Evolutionary conservation across 2,113 vertebrate genomes (phyloP).

Genomic region (Oplegnathus fasciatus): DNA sequence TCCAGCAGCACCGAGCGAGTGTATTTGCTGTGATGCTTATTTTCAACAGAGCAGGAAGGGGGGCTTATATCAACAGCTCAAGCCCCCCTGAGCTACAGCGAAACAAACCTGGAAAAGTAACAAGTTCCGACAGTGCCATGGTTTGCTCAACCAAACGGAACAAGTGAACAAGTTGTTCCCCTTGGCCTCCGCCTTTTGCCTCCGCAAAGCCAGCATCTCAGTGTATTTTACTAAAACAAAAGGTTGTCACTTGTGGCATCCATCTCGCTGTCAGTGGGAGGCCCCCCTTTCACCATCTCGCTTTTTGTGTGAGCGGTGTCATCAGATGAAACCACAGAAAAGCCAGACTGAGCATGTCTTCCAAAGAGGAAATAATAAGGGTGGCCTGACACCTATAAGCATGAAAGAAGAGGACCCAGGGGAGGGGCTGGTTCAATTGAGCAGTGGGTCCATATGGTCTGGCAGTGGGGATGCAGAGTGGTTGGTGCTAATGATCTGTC

Average conservation of each 20-base stretch:
- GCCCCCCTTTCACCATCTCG: conserved; percentile 64
- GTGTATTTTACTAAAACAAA: conserved; percentile 81
- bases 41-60: conserved; percentile 44
- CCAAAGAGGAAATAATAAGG: conserved; percentile 70
- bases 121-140: conserved; percentile 71
- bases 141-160: conserved; percentile 74
- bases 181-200: conserved; percentile 79
- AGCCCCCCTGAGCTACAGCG: conserved; percentile 38
- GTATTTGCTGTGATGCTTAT: conserved; percentile 64
- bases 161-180: conserved; percentile 81
- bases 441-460: conserved; percentile 41
- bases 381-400: conserved; percentile 68
- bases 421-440: conserved; percentile 45
- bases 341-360: conserved; percentile 67
- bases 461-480: conserved; percentile 36
- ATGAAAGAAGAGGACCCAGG: conserved; percentile 58
- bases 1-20: conserved; percentile 14
- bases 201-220: conserved; percentile 70
- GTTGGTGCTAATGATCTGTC: conserved; percentile 57
- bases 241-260: conserved; percentile 81
- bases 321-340: conserved; percentile 72
- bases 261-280: conserved; percentile 81
- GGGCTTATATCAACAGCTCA: conserved; percentile 58
- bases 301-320: conserved; percentile 73
- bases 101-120: conserved; percentile 69